These are phyloP conservation scores for Stenolophus ochropezus DNA, from an alignment of 2,888 invertebrate species.

Conservation along the genomic window DNA sequence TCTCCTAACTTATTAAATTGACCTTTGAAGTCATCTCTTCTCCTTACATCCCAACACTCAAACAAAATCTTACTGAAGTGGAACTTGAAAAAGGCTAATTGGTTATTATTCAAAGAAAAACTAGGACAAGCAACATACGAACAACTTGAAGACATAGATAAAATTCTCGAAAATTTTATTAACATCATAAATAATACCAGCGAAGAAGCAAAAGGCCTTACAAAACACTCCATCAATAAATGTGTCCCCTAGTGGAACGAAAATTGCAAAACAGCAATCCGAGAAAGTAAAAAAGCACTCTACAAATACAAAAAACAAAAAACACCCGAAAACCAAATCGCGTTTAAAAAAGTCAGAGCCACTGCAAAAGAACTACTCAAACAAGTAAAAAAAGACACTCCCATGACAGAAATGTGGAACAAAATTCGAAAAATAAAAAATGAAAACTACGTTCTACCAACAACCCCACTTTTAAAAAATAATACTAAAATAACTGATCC, in stretches of 20 bases:
- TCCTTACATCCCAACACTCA: neutral
- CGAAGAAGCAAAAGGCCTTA: neutral
- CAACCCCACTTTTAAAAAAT: neutral
- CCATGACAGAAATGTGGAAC: neutral
- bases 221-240: neutral
- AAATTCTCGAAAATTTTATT: neutral
- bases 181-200: no score
- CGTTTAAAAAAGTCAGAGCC: neutral
- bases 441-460: no score
- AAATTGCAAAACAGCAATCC: neutral
- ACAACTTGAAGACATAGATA: neutral
- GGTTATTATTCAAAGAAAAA: neutral
- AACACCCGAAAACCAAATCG: neutral
- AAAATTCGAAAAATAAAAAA: neutral
- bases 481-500: neutral
- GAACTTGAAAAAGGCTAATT: neutral
- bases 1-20: neutral
- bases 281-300: neutral
- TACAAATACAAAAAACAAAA: neutral
- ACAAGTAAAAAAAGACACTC: neutral
- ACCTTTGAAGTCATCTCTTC: neutral
- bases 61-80: neutral
- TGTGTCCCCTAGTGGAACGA: neutral
- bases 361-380: neutral
- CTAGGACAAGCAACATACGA: neutral